Conservation (phyloP, 2,113 vertebrate genomes). For the Charadrius vociferus region DNA sequence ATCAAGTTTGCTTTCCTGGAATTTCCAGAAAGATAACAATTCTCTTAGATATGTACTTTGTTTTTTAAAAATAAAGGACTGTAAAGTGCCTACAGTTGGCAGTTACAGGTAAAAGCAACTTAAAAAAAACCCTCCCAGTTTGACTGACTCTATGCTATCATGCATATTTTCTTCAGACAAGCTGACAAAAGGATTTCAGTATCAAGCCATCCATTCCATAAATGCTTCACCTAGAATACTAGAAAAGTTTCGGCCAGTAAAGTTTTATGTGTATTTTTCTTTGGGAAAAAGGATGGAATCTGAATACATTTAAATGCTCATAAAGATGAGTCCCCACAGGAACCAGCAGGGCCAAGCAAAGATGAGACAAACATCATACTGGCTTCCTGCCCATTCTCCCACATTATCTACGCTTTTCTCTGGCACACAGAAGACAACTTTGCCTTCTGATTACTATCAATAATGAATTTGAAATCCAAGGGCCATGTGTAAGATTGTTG, state of each 20-base stretch:
- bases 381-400: background rate
- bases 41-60: background rate
- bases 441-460: background rate
- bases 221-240: background rate
- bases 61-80: background rate
- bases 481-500: background rate
- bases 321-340: background rate
- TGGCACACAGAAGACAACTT: background rate
- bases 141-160: background rate
- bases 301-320: background rate
- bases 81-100: background rate
- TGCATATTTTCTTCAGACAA: background rate
- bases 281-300: background rate
- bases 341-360: background rate
- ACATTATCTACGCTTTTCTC: accelerated
- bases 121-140: background rate
- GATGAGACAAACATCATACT: accelerated
- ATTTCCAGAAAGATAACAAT: background rate
- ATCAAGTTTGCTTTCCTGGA: background rate
- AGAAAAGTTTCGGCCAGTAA: background rate
- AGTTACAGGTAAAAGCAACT: background rate
- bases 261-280: background rate
- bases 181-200: background rate
- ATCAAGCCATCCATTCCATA: background rate
- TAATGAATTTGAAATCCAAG: background rate